These are phyloP conservation scores for Stenolophus ochropezus DNA, from an alignment of 2,888 invertebrate species.

Conservation along the genomic window DNA sequence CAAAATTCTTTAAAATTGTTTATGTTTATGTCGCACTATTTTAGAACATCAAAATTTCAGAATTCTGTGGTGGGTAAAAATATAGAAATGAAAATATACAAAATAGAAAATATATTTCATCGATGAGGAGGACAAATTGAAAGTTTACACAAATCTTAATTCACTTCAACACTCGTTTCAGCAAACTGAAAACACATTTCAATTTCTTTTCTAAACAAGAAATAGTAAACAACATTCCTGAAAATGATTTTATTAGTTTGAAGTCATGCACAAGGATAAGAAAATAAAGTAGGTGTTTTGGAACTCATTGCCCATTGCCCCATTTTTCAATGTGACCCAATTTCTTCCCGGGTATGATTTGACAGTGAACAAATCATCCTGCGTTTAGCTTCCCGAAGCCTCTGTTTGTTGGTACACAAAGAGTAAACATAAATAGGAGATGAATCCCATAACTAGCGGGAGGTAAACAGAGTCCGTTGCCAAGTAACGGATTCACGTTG, in stretches of 20 bases:
- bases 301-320: not conserved
- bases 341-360: not conserved
- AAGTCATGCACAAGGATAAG: conserved; percentile 1
- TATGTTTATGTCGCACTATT: too few species aligned
- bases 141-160: not conserved
- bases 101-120: too few species aligned
- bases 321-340: conserved; percentile 1
- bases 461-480: conserved; percentile 37
- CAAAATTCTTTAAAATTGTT: too few species aligned
- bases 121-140: too few species aligned
- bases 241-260: not conserved
- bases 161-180: not conserved
- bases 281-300: not conserved
- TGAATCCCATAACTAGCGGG: conserved; percentile 25
- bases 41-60: too few species aligned
- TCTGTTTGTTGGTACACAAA: conserved; percentile 55
- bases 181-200: not conserved
- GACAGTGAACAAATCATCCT: not conserved
- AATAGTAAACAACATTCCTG: not conserved
- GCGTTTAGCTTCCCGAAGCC: not conserved
- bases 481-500: conserved; percentile 36
- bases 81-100: too few species aligned
- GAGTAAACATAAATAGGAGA: conserved; percentile 52
- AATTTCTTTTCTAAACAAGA: not conserved
- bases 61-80: too few species aligned